A percentile compares a stretch with the other conserved stretches of the same genome.
These are phyloP conservation scores for Chascanopsetta lugubris DNA, from an alignment of 2,113 vertebrate species.

Conservation along the genomic window DNA sequence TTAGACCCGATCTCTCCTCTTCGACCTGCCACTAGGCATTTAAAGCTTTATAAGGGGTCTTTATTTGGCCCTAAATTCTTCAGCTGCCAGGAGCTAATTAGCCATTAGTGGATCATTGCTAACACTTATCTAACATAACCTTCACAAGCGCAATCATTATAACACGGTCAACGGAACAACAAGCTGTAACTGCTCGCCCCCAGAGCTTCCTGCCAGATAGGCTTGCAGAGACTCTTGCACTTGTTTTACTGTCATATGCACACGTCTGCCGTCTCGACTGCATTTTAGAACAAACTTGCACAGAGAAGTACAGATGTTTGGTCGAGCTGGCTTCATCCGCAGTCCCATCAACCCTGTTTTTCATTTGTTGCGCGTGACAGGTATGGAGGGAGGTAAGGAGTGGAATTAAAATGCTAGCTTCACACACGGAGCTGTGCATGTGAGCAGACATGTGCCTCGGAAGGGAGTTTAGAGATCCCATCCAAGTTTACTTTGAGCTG, in stretches of 20 bases:
- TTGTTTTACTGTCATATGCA: constrained; percentile 37
- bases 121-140: constrained; percentile 76
- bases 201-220: constrained; percentile 39
- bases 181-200: constrained; percentile 60
- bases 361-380: constrained; percentile 40
- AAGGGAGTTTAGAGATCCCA: constrained; percentile 77
- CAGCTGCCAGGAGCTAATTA: constrained; percentile 74
- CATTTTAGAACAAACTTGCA: constrained; percentile 66
- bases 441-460: constrained; percentile 39
- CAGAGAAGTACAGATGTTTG: constrained; percentile 56
- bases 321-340: constrained; percentile 50
- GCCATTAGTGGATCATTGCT: constrained; percentile 75
- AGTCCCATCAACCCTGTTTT: constrained; percentile 19
- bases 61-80: constrained; percentile 63
- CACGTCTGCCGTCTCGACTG: constrained; percentile 44
- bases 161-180: constrained; percentile 75
- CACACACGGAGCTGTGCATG: constrained; percentile 48
- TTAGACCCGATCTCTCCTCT: constrained; percentile 45
- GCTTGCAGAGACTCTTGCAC: constrained; percentile 34
- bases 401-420: constrained; percentile 64
- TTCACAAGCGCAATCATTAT: constrained; percentile 75
- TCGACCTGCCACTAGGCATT: constrained; percentile 48
- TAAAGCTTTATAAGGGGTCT: constrained; percentile 57
- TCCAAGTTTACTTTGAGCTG: constrained; percentile 89
- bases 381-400: constrained; percentile 21